Evolutionary conservation across 2,113 vertebrate genomes (phyloP).

Genomic region (Erythrolamprus reginae): DNA sequence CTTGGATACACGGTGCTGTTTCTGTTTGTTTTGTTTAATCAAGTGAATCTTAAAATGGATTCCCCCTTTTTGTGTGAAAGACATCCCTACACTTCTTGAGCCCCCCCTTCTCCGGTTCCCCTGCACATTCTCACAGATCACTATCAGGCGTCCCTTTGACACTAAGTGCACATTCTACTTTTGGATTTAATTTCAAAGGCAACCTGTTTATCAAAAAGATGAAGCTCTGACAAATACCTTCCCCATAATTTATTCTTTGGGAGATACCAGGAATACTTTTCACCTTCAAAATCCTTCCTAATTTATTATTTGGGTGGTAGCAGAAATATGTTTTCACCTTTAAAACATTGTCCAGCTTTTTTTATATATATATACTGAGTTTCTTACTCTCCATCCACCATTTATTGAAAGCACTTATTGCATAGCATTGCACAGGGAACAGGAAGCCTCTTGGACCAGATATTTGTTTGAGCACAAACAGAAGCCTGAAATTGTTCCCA

Average conservation of each 20-base stretch:
- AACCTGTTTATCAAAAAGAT: not conserved
- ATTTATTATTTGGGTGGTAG: not conserved
- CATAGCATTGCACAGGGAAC: not conserved
- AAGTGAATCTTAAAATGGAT: not conserved
- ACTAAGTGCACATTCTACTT: not conserved
- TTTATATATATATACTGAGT: not conserved
- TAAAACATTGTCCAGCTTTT: not conserved
- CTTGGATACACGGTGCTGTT: slow-evolving; percentile 60
- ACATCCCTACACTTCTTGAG: not conserved
- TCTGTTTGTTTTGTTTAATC: slow-evolving; percentile 37
- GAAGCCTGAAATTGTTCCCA: slow-evolving; percentile 1
- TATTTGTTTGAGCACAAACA: not conserved
- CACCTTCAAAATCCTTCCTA: not conserved
- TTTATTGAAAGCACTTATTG: not conserved
- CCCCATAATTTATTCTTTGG: accelerated
- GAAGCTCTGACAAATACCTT: not conserved
- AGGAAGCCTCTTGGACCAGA: not conserved
- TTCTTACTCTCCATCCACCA: not conserved
- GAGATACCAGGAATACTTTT: not conserved
- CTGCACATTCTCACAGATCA: not conserved
- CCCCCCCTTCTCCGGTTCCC: slow-evolving; percentile 10
- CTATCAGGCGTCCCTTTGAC: not conserved
- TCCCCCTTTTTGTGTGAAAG: slow-evolving; percentile 27
- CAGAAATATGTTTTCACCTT: not conserved
- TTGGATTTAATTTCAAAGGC: not conserved